Evolutionary conservation across 2,113 vertebrate genomes (phyloP).

Genomic region (Oceanites oceanicus): DNA sequence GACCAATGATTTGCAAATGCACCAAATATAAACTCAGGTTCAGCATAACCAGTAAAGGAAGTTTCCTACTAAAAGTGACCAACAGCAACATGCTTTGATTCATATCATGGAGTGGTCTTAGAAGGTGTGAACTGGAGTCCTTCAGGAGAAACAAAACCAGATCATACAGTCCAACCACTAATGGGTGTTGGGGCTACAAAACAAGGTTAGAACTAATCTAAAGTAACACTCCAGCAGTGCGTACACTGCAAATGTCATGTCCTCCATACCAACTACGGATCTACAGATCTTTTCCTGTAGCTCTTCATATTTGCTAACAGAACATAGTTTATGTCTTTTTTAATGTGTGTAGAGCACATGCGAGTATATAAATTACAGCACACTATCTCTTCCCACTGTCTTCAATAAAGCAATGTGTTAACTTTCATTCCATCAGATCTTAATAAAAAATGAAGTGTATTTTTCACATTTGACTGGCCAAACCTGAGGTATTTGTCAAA

Average conservation of each 20-base stretch:
- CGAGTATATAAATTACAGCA: background rate
- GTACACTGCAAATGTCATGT: rapidly evolving
- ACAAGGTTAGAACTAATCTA: background rate
- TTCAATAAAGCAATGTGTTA: background rate
- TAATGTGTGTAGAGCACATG: background rate
- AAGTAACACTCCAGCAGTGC: background rate
- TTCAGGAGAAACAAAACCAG: background rate
- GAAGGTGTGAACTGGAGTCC: background rate
- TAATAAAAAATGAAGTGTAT: background rate
- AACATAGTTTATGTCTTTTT: background rate
- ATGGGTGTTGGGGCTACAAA: background rate
- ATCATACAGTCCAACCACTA: background rate
- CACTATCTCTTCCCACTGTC: background rate
- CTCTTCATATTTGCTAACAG: background rate
- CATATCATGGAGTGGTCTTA: background rate
- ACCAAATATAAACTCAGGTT: background rate
- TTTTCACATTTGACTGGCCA: background rate
- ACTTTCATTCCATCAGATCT: background rate
- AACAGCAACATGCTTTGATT: background rate
- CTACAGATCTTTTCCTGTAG: background rate
- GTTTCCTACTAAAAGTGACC: background rate
- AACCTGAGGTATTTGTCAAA: background rate
- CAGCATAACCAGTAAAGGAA: rapidly evolving
- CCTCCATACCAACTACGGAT: background rate
- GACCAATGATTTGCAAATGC: background rate